Base-by-base conservation (phyloP, 2,888 invertebrate species). In the Orthosia cruda region DNA sequence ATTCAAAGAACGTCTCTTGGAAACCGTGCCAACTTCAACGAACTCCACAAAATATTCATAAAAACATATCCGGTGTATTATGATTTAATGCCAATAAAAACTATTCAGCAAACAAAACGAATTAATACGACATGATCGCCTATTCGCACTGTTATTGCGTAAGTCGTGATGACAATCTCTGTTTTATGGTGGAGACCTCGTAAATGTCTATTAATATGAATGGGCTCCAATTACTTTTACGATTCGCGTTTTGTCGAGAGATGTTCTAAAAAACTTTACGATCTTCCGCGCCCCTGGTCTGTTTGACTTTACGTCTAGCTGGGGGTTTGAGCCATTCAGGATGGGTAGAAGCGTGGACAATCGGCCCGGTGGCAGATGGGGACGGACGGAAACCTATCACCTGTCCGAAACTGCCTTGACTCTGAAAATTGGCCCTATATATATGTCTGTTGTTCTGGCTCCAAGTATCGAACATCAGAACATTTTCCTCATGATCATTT, bases 131-230 rank as follows among this genome's bases (percentile, higher is more conserved):
- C 91, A 90, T 91, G 88, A 93, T 93, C 89, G 91, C 87, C 91
- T 91, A 90, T 91, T 91, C 91, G 87, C 91, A 90, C 89, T 87
- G 90, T 90, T 91, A 91, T 94, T 95, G 91, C 93, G 92, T 93
- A 94, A 96, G 93, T 88, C 93, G 88, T 93, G 95, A 95, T 95
- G 95, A 96, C 96, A 96, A 96, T 96, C 96, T 95, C 95, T 92
- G 95, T 96, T 96, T 96, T 96, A 96, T 96, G 94, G 94, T 89
- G 88, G 91, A 94, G 93, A 92, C 91, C 92, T 96, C 96, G 95
- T 97, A 97, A 97, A 96, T 92, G 96, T 96, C 97, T 96, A 96
- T 96, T 97, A 96, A 97, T 97, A 96, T 96, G 96, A 97, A 97
- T 97, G 95, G 96, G 93, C 93, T 93, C 95, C 96, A 97, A 97